Evolutionary conservation across 1,140 invertebrate species (phyloP).

Genomic region (Anastrepha obliqua): DNA sequence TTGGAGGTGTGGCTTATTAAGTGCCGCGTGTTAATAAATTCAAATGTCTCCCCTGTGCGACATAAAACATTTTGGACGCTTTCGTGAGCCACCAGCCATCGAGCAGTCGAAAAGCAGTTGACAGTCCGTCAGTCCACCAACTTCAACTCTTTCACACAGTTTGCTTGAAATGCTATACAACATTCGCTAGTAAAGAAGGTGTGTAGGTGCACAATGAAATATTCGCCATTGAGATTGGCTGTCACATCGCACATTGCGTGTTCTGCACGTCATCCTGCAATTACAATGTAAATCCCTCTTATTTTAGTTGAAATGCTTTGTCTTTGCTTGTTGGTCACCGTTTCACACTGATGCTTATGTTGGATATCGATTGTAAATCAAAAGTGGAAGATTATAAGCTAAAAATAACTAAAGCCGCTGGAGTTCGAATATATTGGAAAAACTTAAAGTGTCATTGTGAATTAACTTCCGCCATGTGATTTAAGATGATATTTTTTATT

Average conservation of each 20-base stretch:
- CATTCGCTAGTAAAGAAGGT: too few species aligned
- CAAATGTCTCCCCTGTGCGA: constrained; percentile 19
- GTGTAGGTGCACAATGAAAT: too few species aligned
- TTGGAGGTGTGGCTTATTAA: neutral
- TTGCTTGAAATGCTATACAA: too few species aligned
- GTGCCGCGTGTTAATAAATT: constrained; percentile 27
- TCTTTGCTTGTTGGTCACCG: neutral
- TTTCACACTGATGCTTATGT: neutral
- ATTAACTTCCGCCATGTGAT: too few species aligned
- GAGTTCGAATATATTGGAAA: neutral
- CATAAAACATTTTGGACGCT: constrained; percentile 18
- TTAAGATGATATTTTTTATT: too few species aligned
- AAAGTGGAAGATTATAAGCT: too few species aligned
- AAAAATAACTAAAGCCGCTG: neutral
- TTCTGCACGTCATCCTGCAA: neutral
- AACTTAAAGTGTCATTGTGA: neutral
- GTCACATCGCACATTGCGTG: neutral
- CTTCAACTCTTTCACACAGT: neutral
- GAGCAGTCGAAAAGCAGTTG: neutral
- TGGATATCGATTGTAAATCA: neutral
- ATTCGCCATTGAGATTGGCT: too few species aligned
- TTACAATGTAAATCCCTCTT: neutral
- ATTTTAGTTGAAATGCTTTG: neutral
- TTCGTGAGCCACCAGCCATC: neutral
- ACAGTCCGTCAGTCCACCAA: neutral